These are phyloP conservation scores for Sinocyclocheilus rhinocerous DNA, from an alignment of 2,113 vertebrate genomes.

Conservation along the genomic window DNA sequence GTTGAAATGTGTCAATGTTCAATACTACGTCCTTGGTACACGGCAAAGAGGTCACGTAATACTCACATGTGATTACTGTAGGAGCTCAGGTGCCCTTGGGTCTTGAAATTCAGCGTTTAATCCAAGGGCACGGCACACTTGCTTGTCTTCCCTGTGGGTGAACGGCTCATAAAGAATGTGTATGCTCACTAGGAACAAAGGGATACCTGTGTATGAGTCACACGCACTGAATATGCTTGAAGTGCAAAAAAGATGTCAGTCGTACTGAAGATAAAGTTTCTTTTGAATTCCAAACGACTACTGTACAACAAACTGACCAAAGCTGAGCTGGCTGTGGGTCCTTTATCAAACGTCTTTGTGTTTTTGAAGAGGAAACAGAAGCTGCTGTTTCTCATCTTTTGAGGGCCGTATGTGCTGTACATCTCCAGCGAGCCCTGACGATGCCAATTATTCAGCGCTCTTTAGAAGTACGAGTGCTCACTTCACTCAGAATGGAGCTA, in stretches of 20 bases:
- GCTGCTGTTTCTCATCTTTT: conserved; percentile 26
- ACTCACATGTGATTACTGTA: neutral
- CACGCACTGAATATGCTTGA: conserved; percentile 23
- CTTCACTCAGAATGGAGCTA: neutral
- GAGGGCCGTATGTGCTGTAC: neutral
- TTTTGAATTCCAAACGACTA: conserved; percentile 9
- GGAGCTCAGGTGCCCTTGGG: neutral
- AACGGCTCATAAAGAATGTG: conserved; percentile 7
- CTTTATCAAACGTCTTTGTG: conserved; percentile 37
- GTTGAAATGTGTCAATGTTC: neutral
- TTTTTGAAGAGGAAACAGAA: conserved; percentile 13
- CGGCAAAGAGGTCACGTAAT: neutral
- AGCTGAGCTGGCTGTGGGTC: conserved; percentile 19
- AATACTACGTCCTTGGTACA: neutral
- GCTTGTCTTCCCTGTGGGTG: neutral
- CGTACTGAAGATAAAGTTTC: conserved; percentile 38
- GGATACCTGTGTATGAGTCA: conserved; percentile 6
- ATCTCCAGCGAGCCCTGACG: conserved; percentile 29
- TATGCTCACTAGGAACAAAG: neutral
- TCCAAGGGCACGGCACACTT: conserved; percentile 6
- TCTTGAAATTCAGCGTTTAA: neutral
- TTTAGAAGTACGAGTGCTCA: conserved; percentile 27
- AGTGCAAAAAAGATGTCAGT: conserved; percentile 15
- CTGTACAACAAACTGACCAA: neutral
- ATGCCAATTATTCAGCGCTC: conserved; percentile 7